Conservation (phyloP, 35 echinoderm and acorn worm genomes). For the Acanthaster planci region DNA sequence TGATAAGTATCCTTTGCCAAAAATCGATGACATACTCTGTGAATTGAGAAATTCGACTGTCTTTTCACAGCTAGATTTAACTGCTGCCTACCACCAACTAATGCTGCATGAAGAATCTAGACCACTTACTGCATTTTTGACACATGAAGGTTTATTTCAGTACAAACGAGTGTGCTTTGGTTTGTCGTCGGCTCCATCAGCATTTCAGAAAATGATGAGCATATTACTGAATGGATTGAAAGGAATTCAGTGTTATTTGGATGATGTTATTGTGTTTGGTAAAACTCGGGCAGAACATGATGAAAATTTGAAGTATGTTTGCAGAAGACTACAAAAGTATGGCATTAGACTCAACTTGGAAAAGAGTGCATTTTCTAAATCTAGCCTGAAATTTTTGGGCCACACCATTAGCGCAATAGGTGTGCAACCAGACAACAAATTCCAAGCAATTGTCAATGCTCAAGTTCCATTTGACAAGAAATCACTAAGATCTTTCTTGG, state of each 20-base stretch:
- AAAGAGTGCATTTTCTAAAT: neutral
- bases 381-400: neutral
- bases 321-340: neutral
- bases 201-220: conserved; percentile 42
- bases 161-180: too few species aligned
- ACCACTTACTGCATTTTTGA: conserved; percentile 35
- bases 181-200: too few species aligned
- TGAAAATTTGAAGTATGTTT: neutral
- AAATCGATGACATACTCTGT: too few species aligned
- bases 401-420: neutral
- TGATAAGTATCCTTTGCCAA: too few species aligned
- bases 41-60: too few species aligned
- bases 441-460: too few species aligned
- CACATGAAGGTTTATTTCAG: too few species aligned
- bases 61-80: too few species aligned
- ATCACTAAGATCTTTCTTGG: too few species aligned
- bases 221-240: conserved; percentile 32
- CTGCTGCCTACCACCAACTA: conserved; percentile 63
- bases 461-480: too few species aligned
- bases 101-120: conserved; percentile 11
- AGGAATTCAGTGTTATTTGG: too few species aligned
- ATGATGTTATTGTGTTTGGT: neutral
- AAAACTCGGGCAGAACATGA: neutral
- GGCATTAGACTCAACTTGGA: neutral
- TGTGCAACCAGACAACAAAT: too few species aligned